A percentile compares a stretch with the other conserved stretches of the same genome.
Evolutionary conservation across 30 jellyfish, hydroid and myxozoan genomes (phyloP).

Genomic region (Pelagia noctiluca): DNA sequence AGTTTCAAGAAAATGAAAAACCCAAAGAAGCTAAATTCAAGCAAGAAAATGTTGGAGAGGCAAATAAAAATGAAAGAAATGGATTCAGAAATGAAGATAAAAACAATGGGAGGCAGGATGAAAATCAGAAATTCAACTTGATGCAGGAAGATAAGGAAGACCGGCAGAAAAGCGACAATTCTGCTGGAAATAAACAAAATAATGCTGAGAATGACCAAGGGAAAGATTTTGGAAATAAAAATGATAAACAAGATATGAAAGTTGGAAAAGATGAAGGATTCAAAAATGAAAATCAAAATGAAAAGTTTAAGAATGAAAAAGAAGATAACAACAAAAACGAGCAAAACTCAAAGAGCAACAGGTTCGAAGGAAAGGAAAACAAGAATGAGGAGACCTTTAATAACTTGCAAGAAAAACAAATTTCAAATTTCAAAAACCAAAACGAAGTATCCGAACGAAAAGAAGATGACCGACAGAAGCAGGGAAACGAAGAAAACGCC

Average conservation of each 20-base stretch:
- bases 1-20: background rate
- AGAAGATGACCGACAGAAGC: constrained; percentile 28
- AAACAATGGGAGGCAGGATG: background rate
- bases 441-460: constrained; percentile 2
- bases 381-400: too few relatives aligned
- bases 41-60: background rate
- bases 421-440: background rate
- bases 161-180: background rate
- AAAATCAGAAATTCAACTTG: constrained; percentile 4
- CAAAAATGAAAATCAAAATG: constrained; percentile 5
- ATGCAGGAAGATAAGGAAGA: constrained; percentile 10
- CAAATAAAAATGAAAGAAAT: background rate
- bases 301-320: constrained; percentile 19
- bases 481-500: constrained; percentile 20
- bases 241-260: constrained; percentile 5
- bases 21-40: background rate
- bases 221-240: background rate
- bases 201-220: constrained; percentile 13
- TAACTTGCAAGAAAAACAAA: constrained; percentile 12
- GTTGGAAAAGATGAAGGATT: background rate
- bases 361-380: too few relatives aligned
- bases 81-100: constrained; percentile 1
- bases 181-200: background rate
- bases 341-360: background rate
- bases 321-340: constrained; percentile 11